Percentiles rank a stretch among this genome's conserved stretches.
phyloP scores from a whole-genome alignment of 1,140 invertebrate genomes.

The Sarcophaga bullata region DNA sequence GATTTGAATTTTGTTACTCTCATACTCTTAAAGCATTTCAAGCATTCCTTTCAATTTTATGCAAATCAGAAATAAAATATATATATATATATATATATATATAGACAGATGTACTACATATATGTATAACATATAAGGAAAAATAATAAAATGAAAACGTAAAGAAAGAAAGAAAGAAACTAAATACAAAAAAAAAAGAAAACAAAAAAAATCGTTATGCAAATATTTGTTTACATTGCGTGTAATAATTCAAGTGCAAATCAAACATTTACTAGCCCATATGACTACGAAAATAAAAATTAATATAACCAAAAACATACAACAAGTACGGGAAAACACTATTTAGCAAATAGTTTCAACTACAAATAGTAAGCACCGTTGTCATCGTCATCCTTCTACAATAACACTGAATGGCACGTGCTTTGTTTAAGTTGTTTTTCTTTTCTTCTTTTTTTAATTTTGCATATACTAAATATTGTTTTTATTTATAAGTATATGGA shows the following conservation, averaged over 20 bases:
- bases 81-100: constrained; percentile 33
- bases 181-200: not conserved
- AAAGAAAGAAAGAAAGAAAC: not conserved
- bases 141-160: not conserved
- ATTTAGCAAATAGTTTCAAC: constrained; percentile 1
- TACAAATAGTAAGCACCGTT: not conserved
- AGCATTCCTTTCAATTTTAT: constrained; percentile 22
- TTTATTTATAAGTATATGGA: not conserved
- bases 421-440: constrained; percentile 13
- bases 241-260: constrained; percentile 41
- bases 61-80: constrained; percentile 18
- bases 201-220: constrained; percentile 26
- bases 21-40: no score
- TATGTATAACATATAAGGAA: no score
- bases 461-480: no score
- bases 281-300: not conserved
- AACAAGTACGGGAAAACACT: not conserved
- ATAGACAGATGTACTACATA: no score
- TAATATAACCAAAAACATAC: not conserved
- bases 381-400: not conserved
- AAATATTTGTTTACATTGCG: constrained; percentile 40
- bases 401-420: constrained; percentile 11
- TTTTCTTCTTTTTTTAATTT: no score
- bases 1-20: not conserved
- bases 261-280: constrained; percentile 32